A percentile compares a stretch with the other conserved stretches of the same genome.
phyloP scores from a whole-genome alignment of 2,888 invertebrate species.

The Cataglyphis rosenhaueri region DNA sequence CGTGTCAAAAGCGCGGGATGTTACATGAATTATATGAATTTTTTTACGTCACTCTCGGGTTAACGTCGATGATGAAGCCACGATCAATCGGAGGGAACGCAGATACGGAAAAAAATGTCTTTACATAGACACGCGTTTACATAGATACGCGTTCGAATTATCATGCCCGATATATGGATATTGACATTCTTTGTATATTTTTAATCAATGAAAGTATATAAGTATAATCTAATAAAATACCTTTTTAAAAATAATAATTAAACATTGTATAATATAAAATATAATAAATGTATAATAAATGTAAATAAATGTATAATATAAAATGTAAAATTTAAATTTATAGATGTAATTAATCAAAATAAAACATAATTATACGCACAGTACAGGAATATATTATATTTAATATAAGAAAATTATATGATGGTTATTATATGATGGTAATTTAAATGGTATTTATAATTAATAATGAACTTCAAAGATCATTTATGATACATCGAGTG shows the following conservation, averaged over 20 bases:
- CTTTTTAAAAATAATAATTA: background rate
- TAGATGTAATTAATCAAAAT: background rate
- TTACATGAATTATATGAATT: conserved; percentile 69
- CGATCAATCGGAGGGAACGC: conserved; percentile 51
- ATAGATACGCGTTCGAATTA: background rate
- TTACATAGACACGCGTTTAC: background rate
- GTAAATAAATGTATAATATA: background rate
- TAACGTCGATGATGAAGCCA: conserved; percentile 55
- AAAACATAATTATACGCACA: background rate
- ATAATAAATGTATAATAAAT: background rate
- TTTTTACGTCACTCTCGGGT: conserved; percentile 48
- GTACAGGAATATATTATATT: background rate
- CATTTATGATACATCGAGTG: background rate
- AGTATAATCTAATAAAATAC: background rate
- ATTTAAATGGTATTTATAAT: background rate
- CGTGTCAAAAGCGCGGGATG: conserved; percentile 70
- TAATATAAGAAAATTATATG: background rate
- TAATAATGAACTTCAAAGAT: background rate
- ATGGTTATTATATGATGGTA: background rate
- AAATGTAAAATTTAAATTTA: background rate
- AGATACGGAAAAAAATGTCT: background rate
- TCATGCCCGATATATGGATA: background rate
- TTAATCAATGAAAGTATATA: background rate
- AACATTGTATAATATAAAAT: background rate
- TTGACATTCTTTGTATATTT: background rate